Conservation (phyloP, 2,888 invertebrate genomes). For the Ophioninae sp. region DNA sequence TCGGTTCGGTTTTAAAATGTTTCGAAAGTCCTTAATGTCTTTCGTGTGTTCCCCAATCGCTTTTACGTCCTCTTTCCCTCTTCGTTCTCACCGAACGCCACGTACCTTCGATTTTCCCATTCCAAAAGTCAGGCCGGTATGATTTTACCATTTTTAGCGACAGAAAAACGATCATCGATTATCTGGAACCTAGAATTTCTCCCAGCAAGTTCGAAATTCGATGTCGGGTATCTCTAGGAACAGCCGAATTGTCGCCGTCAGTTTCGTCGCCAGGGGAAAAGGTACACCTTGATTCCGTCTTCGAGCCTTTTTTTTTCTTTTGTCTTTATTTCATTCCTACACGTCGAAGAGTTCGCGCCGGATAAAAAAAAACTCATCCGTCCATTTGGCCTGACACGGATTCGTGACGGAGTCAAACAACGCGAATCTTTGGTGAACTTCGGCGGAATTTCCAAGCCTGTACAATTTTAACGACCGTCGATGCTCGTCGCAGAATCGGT, state of each 20-base stretch:
- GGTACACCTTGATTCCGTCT: not conserved
- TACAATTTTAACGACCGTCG: not conserved
- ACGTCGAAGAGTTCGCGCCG: not conserved
- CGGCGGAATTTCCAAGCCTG: not conserved
- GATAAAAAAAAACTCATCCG: not conserved
- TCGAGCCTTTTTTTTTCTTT: not conserved
- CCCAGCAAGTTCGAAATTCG: conserved; percentile 4
- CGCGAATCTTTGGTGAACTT: not conserved
- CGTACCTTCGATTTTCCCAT: not conserved
- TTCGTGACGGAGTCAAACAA: not conserved
- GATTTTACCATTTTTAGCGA: conserved; percentile 9
- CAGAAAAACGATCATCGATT: conserved; percentile 42
- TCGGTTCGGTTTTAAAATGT: conserved; percentile 68
- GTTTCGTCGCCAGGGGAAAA: not conserved
- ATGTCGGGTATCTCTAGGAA: not conserved
- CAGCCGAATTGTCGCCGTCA: conserved; percentile 3
- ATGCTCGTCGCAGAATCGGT: not conserved
- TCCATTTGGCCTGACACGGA: not conserved
- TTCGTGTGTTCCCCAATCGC: conserved; percentile 64
- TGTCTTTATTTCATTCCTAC: not conserved
- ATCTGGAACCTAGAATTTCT: conserved; percentile 25
- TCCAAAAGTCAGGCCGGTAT: not conserved
- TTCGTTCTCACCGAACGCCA: conserved; percentile 38
- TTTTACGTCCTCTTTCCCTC: conserved; percentile 26
- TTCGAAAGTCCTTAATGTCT: conserved; percentile 72